Percentiles rank a stretch among this genome's conserved stretches.
Conservation (phyloP, 2,113 vertebrate species). For the Laterallus jamaicensis region DNA sequence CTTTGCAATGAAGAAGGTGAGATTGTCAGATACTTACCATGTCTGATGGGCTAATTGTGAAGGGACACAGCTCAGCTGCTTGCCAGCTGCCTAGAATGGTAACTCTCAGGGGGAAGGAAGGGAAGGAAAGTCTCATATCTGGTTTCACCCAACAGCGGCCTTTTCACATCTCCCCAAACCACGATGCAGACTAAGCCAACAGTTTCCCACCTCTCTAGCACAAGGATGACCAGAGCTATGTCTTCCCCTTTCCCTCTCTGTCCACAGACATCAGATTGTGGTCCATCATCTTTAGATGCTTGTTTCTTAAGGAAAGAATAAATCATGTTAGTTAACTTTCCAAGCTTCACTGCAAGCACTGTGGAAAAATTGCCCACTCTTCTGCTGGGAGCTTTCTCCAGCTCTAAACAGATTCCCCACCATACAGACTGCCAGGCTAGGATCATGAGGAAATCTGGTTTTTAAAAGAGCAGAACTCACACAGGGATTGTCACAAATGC, state of each 20-base stretch:
- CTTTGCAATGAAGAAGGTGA: not conserved
- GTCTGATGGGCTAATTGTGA: conserved; percentile 4
- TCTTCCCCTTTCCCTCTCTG: not conserved
- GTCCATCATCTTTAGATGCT: not conserved
- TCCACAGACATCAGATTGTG: conserved; percentile 18
- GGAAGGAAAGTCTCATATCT: not conserved
- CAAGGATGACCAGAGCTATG: not conserved
- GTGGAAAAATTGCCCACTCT: not conserved
- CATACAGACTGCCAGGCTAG: not conserved
- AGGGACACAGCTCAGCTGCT: conserved; percentile 22
- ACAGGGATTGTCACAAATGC: conserved; percentile 38
- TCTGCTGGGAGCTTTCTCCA: not conserved
- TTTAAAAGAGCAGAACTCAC: conserved; percentile 39
- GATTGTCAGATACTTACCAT: conserved; percentile 18
- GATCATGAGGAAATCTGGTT: conserved; percentile 24
- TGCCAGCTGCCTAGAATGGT: conserved; percentile 18
- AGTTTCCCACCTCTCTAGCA: not conserved
- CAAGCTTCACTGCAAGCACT: not conserved
- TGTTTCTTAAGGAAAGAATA: conserved; percentile 10
- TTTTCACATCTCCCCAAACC: not conserved
- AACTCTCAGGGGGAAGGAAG: not conserved
- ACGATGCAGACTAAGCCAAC: not conserved
- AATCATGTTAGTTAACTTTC: conserved; percentile 5
- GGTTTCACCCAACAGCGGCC: not conserved
- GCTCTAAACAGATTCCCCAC: conserved; percentile 3